Evolutionary conservation across 2,888 invertebrate genomes (phyloP), one percentile per base, ranked within the genome.

Genomic region (Monoplex corrugatus): DNA sequence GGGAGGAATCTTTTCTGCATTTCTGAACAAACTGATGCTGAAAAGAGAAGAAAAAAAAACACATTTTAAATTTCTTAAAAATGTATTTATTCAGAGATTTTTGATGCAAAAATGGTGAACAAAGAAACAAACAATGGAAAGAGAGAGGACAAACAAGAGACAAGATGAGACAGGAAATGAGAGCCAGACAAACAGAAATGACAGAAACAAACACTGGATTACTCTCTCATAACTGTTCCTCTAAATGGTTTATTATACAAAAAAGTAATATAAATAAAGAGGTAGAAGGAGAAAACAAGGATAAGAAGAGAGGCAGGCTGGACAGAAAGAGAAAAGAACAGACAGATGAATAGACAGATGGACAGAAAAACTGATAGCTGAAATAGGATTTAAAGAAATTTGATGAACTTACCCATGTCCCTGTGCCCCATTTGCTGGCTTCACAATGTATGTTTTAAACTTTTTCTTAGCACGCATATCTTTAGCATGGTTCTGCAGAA

Each of bases 401-500:
- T 23, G 10, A 44, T 5, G 6, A 82, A 63, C 94, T 90, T 92
- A 95, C 95, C 96, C 96, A 92, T 96, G 95, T 57, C 96, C 96
- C 93, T 96, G 96, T 78, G 96, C 96, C 86, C 96, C 96, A 93
- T 96, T 96, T 19, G 95, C 92, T 10, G 96, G 96, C 92, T 96
- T 96, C 38, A 94, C 92, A 87, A 96, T 96, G 91, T 94, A 96
- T 28, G 95, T 95, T 90, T 93, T 94, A 82, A 90, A 89, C 91
- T 96, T 96, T 89, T 95, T 95, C 92, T 93, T 94, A 88, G 94
- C 93, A 89, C 94, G 94, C 89, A 95, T 91, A 82, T 95, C 95
- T 86, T 95, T 95, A 63, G 94, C 93, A 91, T 96, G 95, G 88
- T 94, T 95, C 89, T 94, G 93, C 85, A 96, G 91, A 8, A 92